Evolutionary conservation across 2,113 vertebrate species (phyloP).

Genomic region (Scopus umbretta): DNA sequence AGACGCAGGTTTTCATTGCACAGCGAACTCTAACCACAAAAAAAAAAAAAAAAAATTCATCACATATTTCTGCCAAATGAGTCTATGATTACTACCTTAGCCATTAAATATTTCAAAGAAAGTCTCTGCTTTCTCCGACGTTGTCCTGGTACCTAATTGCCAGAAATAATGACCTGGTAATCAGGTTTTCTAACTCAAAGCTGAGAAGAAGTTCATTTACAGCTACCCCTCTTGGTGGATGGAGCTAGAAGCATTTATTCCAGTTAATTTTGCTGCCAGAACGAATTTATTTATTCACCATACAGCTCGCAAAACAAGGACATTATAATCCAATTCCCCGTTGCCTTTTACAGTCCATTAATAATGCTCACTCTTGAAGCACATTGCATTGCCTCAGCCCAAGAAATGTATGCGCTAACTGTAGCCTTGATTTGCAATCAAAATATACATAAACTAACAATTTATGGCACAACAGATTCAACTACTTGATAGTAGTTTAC

Average conservation of each 20-base stretch:
- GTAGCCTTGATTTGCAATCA: neutral
- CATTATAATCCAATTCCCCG: slow-evolving; percentile 7
- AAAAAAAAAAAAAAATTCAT: neutral
- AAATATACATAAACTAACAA: neutral
- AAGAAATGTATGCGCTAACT: neutral
- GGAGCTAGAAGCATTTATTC: slow-evolving; percentile 6
- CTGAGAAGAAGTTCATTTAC: neutral
- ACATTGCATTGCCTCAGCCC: neutral
- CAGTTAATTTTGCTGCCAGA: slow-evolving; percentile 36
- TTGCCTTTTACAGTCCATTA: slow-evolving; percentile 40
- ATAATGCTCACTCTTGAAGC: neutral
- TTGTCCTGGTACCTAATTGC: slow-evolving; percentile 18
- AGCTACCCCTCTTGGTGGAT: neutral
- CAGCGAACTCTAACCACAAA: neutral
- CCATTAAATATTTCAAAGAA: slow-evolving; percentile 27
- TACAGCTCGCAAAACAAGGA: slow-evolving; percentile 47
- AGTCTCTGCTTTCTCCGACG: neutral
- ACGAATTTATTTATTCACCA: slow-evolving; percentile 17
- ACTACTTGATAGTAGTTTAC: neutral
- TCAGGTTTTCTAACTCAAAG: neutral
- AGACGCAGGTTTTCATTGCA: neutral
- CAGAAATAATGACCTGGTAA: slow-evolving; percentile 23
- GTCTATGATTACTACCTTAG: neutral
- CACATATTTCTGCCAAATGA: neutral
- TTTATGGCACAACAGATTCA: neutral